phyloP scores from a whole-genome alignment of 2,797 vertebrate genomes.

The Hypotaenidia okinawae region DNA sequence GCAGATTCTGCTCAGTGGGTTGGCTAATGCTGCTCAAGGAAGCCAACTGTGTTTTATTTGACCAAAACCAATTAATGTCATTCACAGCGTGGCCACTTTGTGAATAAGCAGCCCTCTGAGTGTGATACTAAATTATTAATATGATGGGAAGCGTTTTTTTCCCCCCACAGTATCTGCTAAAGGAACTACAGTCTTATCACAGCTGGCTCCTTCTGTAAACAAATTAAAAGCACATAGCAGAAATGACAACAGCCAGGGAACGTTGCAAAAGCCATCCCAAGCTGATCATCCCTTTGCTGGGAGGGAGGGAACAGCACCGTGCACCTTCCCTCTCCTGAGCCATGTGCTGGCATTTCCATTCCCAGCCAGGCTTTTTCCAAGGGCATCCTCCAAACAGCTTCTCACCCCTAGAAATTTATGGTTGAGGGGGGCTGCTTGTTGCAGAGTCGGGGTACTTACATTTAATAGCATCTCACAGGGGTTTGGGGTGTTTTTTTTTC shows the following conservation, averaged over 20 bases:
- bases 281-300: rapidly evolving
- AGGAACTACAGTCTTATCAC: background rate
- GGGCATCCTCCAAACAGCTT: background rate
- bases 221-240: background rate
- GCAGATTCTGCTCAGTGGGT: background rate
- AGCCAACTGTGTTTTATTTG: background rate
- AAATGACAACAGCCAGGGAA: background rate
- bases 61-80: background rate
- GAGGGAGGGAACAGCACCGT: background rate
- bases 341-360: background rate
- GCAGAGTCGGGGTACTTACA: background rate
- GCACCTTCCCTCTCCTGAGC: background rate
- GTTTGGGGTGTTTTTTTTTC: background rate
- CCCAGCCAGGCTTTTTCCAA: background rate
- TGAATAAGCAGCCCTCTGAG: background rate
- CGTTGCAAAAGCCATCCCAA: background rate
- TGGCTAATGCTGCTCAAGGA: background rate
- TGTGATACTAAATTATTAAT: background rate
- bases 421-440: background rate
- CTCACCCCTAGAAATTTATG: background rate
- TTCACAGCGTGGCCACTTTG: background rate
- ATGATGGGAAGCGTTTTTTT: background rate
- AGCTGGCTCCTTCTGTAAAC: background rate
- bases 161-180: background rate
- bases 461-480: background rate